phyloP scores from a whole-genome alignment of 2,888 invertebrate species.

The Meloe dianella region DNA sequence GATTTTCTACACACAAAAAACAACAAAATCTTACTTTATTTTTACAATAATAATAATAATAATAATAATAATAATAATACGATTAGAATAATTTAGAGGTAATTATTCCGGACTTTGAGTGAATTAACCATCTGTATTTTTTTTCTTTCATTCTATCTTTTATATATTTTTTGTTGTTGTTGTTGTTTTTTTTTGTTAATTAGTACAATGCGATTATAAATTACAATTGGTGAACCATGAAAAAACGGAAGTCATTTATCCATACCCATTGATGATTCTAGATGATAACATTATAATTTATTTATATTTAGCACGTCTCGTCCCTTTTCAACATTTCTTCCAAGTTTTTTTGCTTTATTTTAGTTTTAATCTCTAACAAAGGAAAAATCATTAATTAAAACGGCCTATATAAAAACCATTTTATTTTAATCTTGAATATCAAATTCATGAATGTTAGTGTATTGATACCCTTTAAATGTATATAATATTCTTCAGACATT shows the following conservation, averaged over 20 bases:
- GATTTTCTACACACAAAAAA: background rate
- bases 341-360: background rate
- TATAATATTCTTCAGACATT: too few relatives aligned
- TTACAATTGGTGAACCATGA: conserved; percentile 47
- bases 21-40: background rate
- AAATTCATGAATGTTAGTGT: background rate
- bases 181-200: conserved; percentile 35
- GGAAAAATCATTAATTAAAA: background rate
- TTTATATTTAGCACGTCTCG: conserved; percentile 16
- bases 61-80: conserved; percentile 39
- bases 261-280: conserved; percentile 35
- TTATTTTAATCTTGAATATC: too few relatives aligned
- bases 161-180: conserved; percentile 30
- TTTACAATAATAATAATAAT: conserved; percentile 16
- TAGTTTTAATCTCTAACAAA: background rate
- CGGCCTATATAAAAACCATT: too few relatives aligned
- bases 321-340: background rate
- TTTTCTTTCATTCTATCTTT: conserved; percentile 18
- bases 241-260: conserved; percentile 52
- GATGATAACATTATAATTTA: conserved; percentile 24
- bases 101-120: conserved; percentile 35
- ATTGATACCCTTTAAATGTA: background rate
- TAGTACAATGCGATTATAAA: conserved; percentile 46
- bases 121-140: conserved; percentile 32
- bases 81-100: conserved; percentile 39